Percentiles rank a stretch among this genome's conserved stretches.
phyloP scores from a whole-genome alignment of 2,113 vertebrate species.

The Sphaerodactylus townsendi region DNA sequence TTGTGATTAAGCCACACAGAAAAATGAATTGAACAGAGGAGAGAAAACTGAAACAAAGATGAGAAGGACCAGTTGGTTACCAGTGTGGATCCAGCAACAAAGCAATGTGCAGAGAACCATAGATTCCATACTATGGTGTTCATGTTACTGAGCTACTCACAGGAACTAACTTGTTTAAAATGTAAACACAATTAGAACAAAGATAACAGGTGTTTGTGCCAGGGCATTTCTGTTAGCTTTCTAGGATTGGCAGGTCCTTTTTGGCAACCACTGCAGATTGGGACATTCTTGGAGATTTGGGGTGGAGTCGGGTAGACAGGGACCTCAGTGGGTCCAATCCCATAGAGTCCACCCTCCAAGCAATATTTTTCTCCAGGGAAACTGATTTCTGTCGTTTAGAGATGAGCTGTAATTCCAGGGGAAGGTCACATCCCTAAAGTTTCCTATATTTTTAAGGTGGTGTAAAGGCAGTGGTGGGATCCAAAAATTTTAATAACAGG shows the following conservation, averaged over 20 bases:
- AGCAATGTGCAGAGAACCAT: neutral
- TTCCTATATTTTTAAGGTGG: neutral
- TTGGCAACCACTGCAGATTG: too few relatives aligned
- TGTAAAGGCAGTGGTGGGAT: too few relatives aligned
- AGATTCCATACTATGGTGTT: rapidly evolving
- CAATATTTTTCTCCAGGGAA: too few relatives aligned
- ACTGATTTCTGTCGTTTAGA: too few relatives aligned
- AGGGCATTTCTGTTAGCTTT: neutral
- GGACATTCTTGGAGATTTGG: too few relatives aligned
- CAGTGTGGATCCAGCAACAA: neutral
- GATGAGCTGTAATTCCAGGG: too few relatives aligned
- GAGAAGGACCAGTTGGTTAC: neutral
- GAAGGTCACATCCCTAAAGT: neutral
- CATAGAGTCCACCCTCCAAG: too few relatives aligned
- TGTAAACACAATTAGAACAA: neutral
- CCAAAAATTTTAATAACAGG: too few relatives aligned
- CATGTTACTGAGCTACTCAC: rapidly evolving
- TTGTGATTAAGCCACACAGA: neutral
- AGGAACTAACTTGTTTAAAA: neutral
- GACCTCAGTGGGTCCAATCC: too few relatives aligned
- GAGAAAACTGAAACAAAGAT: neutral
- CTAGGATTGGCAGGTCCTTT: too few relatives aligned
- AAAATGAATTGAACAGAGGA: neutral
- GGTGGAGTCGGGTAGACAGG: too few relatives aligned
- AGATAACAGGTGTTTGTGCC: neutral